phyloP scores from a whole-genome alignment of 1,140 invertebrate species.

The Drosophila repleta region DNA sequence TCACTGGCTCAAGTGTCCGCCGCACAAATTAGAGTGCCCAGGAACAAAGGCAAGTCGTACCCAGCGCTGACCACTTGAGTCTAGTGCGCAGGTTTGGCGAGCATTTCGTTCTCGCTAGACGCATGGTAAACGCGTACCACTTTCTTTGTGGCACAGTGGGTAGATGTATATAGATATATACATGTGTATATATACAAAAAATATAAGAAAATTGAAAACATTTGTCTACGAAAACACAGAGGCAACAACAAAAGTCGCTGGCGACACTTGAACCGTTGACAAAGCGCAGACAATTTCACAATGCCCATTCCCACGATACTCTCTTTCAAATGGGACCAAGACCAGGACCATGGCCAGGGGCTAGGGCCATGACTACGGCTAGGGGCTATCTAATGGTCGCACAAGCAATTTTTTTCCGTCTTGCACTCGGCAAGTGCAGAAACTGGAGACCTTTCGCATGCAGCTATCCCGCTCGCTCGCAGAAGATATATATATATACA shows the following conservation, averaged over 20 bases:
- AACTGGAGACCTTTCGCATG: conserved; percentile 74
- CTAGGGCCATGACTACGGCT: not conserved
- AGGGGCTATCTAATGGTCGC: conserved; percentile 52
- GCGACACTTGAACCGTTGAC: conserved; percentile 75
- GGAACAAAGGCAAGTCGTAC: conserved; percentile 45
- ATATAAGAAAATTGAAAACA: conserved; percentile 58
- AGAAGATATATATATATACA: conserved; percentile 15
- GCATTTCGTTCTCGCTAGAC: conserved; percentile 10
- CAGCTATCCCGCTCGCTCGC: conserved; percentile 19
- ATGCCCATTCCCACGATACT: conserved; percentile 80
- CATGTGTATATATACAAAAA: conserved; percentile 43
- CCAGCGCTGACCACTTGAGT: conserved; percentile 75
- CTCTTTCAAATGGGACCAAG: conserved; percentile 45
- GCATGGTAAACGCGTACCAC: conserved; percentile 70
- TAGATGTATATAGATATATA: conserved; percentile 10
- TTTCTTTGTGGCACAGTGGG: conserved; percentile 69
- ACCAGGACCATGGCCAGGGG: conserved; percentile 4
- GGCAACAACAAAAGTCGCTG: conserved; percentile 43
- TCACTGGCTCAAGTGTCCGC: conserved; percentile 67
- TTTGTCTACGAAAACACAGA: conserved; percentile 72
- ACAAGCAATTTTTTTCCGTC: conserved; percentile 23
- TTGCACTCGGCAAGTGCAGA: conserved; percentile 72
- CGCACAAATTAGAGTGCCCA: conserved; percentile 69
- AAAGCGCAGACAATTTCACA: conserved; percentile 70
- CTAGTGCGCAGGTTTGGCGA: conserved; percentile 12